Conservation (phyloP, 2,888 invertebrate species). For the Gisinianus flammeolus region DNA sequence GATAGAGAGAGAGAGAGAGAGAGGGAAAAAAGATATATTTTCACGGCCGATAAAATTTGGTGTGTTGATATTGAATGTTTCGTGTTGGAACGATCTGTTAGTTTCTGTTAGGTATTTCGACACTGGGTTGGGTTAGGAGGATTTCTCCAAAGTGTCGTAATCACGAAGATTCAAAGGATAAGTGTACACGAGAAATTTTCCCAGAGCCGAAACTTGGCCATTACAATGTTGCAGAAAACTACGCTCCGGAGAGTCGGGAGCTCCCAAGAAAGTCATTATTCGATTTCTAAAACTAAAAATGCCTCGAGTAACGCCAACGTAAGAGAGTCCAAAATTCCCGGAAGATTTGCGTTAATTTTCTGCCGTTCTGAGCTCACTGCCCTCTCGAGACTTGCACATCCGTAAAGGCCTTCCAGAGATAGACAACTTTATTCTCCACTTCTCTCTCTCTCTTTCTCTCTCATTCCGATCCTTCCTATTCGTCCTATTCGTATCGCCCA, state of each 20-base stretch:
- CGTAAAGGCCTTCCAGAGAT: conserved; percentile 57
- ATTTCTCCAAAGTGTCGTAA: conserved; percentile 59
- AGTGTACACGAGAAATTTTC: conserved; percentile 58
- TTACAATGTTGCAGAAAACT: conserved; percentile 59
- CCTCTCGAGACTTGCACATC: conserved; percentile 66
- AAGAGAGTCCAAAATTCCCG: conserved; percentile 59
- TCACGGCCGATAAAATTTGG: conserved; percentile 59
- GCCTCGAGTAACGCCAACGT: conserved; percentile 58
- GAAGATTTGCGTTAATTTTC: conserved; percentile 72
- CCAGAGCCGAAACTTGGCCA: conserved; percentile 58
- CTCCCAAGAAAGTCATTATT: conserved; percentile 60
- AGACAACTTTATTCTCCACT: conserved; percentile 50
- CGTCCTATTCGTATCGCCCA: background rate
- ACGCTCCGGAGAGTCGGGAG: conserved; percentile 56
- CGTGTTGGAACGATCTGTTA: conserved; percentile 59
- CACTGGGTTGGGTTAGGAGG: conserved; percentile 49
- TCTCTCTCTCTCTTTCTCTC: conserved; percentile 30
- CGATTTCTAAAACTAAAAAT: conserved; percentile 60
- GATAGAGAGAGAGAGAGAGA: conserved; percentile 43
- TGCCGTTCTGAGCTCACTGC: conserved; percentile 78
- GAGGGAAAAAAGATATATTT: conserved; percentile 55
- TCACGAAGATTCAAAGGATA: conserved; percentile 59
- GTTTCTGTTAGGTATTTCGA: conserved; percentile 52
- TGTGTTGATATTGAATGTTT: conserved; percentile 59
- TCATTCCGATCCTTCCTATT: conserved; percentile 31